These are phyloP conservation scores for Trissonchulus latispiculum DNA, from an alignment of 2,888 invertebrate genomes.

Conservation along the genomic window DNA sequence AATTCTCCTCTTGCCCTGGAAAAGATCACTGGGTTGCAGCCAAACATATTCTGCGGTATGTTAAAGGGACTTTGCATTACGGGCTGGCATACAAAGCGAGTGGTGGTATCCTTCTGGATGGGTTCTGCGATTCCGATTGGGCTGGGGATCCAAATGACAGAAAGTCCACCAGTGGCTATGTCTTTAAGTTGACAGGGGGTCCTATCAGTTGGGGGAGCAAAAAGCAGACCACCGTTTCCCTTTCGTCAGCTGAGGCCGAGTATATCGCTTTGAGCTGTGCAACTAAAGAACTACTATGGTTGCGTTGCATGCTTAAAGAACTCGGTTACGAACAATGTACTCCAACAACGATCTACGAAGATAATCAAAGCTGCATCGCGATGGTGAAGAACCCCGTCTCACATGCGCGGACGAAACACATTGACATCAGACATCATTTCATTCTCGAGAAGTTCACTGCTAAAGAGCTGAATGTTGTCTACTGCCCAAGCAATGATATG, in stretches of 20 bases:
- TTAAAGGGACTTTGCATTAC: not conserved
- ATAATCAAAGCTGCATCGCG: slow-evolving; percentile 14
- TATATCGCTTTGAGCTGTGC: slow-evolving; percentile 40
- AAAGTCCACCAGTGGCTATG: slow-evolving; percentile 31
- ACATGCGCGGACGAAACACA: too few relatives aligned
- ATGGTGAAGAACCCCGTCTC: too few relatives aligned
- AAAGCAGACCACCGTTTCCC: slow-evolving; percentile 33
- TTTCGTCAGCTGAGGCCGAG: slow-evolving; percentile 40
- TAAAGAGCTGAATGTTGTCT: too few relatives aligned
- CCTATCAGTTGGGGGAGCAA: slow-evolving; percentile 38
- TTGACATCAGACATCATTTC: slow-evolving; percentile 10
- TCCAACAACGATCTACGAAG: not conserved
- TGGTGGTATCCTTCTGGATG: not conserved
- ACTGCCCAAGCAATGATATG: too few relatives aligned
- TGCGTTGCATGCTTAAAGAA: too few relatives aligned
- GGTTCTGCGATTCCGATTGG: not conserved
- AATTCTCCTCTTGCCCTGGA: not conserved
- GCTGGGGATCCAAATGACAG: not conserved
- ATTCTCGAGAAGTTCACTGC: too few relatives aligned
- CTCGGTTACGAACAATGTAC: not conserved
- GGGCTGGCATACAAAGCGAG: not conserved
- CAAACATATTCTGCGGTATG: not conserved
- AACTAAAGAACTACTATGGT: too few relatives aligned
- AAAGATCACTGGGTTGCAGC: not conserved
- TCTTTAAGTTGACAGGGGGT: slow-evolving; percentile 33